Evolutionary conservation across 2,113 vertebrate genomes (phyloP).

Genomic region (Picathartes gymnocephalus): DNA sequence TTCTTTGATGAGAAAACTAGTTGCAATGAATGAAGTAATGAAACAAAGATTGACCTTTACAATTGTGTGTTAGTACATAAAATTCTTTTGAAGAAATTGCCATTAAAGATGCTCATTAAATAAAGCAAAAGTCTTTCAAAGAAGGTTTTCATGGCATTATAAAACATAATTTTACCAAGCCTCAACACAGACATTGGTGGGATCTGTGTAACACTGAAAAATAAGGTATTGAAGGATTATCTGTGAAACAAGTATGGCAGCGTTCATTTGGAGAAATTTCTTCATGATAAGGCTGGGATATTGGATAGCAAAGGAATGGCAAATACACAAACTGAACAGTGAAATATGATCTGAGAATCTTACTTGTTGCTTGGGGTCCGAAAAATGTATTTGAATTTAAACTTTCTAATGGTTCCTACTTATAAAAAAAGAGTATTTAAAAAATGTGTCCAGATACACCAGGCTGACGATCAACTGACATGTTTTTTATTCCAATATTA

Average conservation of each 20-base stretch:
- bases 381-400: background rate
- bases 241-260: background rate
- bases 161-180: background rate
- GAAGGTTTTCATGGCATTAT: background rate
- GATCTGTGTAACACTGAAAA: background rate
- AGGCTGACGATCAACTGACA: fast-evolving
- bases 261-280: background rate
- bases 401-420: background rate
- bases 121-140: background rate
- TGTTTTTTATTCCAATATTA: background rate
- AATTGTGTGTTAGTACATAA: background rate
- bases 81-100: background rate
- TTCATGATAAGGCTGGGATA: background rate
- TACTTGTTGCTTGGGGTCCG: background rate
- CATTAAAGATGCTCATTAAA: background rate
- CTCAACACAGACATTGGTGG: background rate
- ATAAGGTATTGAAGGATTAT: background rate
- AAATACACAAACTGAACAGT: background rate
- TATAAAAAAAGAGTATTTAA: background rate
- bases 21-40: background rate
- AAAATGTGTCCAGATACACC: background rate
- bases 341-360: background rate
- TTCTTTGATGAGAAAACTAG: background rate
- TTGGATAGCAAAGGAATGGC: background rate
- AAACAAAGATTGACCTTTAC: background rate